Base-by-base conservation (phyloP, 2,888 invertebrate genomes). In the Drosophila atripex region DNA sequence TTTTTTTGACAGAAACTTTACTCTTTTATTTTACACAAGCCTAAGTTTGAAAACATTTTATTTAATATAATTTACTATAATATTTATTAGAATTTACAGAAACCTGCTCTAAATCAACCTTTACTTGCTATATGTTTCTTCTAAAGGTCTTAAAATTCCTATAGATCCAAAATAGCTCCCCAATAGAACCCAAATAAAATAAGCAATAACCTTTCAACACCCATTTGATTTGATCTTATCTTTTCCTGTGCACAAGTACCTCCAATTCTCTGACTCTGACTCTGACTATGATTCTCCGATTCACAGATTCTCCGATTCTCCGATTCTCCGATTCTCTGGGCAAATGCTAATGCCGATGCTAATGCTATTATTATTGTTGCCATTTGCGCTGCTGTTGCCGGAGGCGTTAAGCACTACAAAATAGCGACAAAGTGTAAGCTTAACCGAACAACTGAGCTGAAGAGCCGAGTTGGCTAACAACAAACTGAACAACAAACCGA, bases 391-490 rank as follows among this genome's bases (percentile, higher is more conserved):
- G 51, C 50, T 68, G 70, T 68, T 51, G 51, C 55, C 66, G 46
- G 55, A 60, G 73, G 72, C 72, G 73, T 73, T 72, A 73, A 70
- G 70, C 60, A 69, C 49, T 69, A 74, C 75, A 70, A 73, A 74
- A 73, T 57, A 70, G 69, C 84, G 74, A 80, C 78, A 80, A 78
- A 80, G 76, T 74, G 46, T 69, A 45, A 70, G 76, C 76, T 70
- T 73, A 73, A 70, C 60, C 56, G 16, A 43, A 43, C 16, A 41
- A 41, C 35, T 35, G 39, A 64, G 47, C 30, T 30, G 43, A 51
- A 41, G 23, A 43, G 66, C 39, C 18, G 39, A 41, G 39, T 18
- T 18, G 16, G 18, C 16, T 18, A 41, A 41, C 39, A 41, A 41
- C 39, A 41, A 16, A 41, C 39, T 16, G 16, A 41, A 41, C 39